Conservation (phyloP, 2,797 vertebrate genomes). For the Pogonophryne albipinna region DNA sequence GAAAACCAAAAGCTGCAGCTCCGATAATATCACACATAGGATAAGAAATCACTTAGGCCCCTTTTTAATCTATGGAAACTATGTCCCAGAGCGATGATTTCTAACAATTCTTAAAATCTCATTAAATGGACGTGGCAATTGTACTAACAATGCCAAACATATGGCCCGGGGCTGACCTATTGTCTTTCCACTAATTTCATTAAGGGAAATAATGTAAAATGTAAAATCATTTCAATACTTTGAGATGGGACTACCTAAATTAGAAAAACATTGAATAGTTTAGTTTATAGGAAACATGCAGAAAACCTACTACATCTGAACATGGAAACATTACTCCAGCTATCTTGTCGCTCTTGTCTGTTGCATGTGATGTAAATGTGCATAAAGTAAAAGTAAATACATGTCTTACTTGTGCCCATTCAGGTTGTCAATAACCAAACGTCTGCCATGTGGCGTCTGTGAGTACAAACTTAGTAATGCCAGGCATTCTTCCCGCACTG, state of each 20-base stretch:
- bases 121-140: constrained; percentile 17
- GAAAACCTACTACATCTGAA: not conserved
- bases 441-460: constrained; percentile 76
- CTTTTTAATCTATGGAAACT: constrained; percentile 14
- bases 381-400: constrained; percentile 5
- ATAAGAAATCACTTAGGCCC: constrained; percentile 16
- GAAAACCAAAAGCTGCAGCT: constrained; percentile 27
- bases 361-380: not conserved
- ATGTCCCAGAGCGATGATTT: constrained; percentile 15
- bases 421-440: constrained; percentile 82
- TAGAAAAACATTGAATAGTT: not conserved
- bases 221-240: not conserved
- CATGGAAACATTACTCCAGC: not conserved
- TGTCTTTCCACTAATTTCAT: constrained; percentile 1
- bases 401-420: constrained; percentile 84
- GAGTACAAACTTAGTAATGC: constrained; percentile 82
- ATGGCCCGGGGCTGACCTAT: not conserved
- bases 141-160: constrained; percentile 18
- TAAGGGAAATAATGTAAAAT: not conserved
- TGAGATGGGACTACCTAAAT: not conserved
- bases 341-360: not conserved
- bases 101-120: constrained; percentile 11
- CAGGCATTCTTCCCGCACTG: constrained; percentile 82
- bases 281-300: not conserved
- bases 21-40: constrained; percentile 22